Base-by-base conservation (phyloP, 1,140 invertebrate genomes). In the Orchesella cincta region DNA sequence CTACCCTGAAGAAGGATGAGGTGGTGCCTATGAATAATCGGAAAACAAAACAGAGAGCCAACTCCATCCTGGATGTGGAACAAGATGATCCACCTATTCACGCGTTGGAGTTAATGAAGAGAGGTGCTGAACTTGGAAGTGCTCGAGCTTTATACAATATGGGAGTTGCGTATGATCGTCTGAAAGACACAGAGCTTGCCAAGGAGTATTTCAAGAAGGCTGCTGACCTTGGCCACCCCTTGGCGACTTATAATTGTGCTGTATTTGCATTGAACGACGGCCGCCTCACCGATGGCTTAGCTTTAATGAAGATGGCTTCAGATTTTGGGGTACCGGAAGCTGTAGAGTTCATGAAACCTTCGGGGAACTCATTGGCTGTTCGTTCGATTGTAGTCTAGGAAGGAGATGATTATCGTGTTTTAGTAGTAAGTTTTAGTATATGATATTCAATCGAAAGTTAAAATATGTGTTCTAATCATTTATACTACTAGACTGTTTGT, bases 101-200 rank as follows among this genome's bases (percentile, higher is more conserved):
- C 18, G 81, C 81, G 0, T 46, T 80, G 34, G 77, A 80, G 0
- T 52, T 82, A 3, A 36, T 82, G 64, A 54, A 79, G 16, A 75
- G 76, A n/a, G 81, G 81, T 31, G 78, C 77, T 28, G 73, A 79
- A 34, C 36, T 79, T 0, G 81, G 81, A 36, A 80, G 79, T 70
- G n/a, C 73, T 14, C 54, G 81, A 71, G 79, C 78, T 52, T 52
- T 82, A 23, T 82, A 79, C 62, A 82, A 82, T 72, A 73, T 82
- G 39, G 81, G 81, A 1, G 81, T 82, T 29, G 75, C 77, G 14
- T 82, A 82, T 64, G 79, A 82, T 35, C 75, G 77, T 0, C 16
- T 75, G 70, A 57, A 80, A 23, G 81, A 82, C 14, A 26, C 51
- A 0, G 33, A 52, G 26, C n/a, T 80, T 20, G 77, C 81, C 0